phyloP scores from a whole-genome alignment of 2,113 vertebrate species.

The Taurulus bubalis region DNA sequence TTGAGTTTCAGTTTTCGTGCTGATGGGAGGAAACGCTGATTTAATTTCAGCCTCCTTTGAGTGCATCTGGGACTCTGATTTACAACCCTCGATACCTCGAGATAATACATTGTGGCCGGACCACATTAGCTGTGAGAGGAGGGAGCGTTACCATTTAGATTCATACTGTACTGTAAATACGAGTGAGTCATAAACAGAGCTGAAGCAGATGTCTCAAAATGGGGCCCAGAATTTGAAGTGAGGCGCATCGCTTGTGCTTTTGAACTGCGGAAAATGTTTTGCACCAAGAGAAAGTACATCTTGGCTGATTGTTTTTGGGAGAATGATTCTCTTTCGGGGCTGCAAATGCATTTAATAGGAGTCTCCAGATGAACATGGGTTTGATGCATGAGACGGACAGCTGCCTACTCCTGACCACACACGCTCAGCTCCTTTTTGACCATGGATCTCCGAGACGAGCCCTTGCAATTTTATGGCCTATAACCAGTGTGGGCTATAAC shows the following conservation, averaged over 20 bases:
- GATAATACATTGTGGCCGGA: constrained; percentile 57
- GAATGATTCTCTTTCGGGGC: constrained; percentile 17
- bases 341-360: constrained; percentile 34
- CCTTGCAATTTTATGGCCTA: constrained; percentile 69
- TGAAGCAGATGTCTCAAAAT: constrained; percentile 39
- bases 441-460: constrained; percentile 63
- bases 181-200: constrained; percentile 41
- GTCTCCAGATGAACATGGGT: background rate
- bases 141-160: constrained; percentile 28
- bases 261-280: constrained; percentile 5
- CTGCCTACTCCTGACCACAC: constrained; percentile 50
- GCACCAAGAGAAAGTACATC: background rate
- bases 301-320: constrained; percentile 1
- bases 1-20: constrained; percentile 64
- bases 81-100: constrained; percentile 58
- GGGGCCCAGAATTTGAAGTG: background rate
- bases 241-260: constrained; percentile 2
- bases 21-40: constrained; percentile 76
- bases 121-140: constrained; percentile 55
- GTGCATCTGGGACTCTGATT: constrained; percentile 58
- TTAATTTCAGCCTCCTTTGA: constrained; percentile 71
- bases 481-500: constrained; percentile 75
- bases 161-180: constrained; percentile 31
- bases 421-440: constrained; percentile 50
- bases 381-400: constrained; percentile 6